Percentiles rank a stretch among this genome's conserved stretches.
Evolutionary conservation across 2,797 vertebrate species (phyloP).

Genomic region (Enoplosus armatus): DNA sequence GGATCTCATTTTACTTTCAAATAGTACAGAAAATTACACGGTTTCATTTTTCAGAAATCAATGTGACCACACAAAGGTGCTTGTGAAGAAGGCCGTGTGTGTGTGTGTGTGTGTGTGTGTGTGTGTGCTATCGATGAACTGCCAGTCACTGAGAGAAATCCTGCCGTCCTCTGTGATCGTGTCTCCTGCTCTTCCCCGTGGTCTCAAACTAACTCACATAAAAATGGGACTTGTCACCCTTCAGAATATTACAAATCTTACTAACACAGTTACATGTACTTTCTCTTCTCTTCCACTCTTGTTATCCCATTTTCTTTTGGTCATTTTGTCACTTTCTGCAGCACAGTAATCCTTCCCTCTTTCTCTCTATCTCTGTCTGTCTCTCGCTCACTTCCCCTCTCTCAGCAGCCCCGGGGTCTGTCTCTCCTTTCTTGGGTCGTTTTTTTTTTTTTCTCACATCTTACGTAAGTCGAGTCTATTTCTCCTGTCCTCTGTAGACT

Average conservation of each 20-base stretch:
- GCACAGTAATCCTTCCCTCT: constrained; percentile 57
- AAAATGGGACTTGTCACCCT: constrained; percentile 47
- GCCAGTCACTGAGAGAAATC: constrained; percentile 55
- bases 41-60: constrained; percentile 61
- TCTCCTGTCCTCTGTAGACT: constrained; percentile 78
- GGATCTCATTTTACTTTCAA: constrained; percentile 69
- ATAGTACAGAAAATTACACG: constrained; percentile 49
- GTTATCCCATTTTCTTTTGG: constrained; percentile 68
- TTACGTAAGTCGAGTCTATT: constrained; percentile 80
- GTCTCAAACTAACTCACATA: constrained; percentile 48
- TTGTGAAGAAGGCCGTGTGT: constrained; percentile 9
- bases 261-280: constrained; percentile 16
- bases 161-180: constrained; percentile 40
- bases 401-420: constrained; percentile 69
- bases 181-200: constrained; percentile 41
- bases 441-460: constrained; percentile 60
- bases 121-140: constrained; percentile 53
- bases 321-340: constrained; percentile 64
- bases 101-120: constrained; percentile 15
- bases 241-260: constrained; percentile 44
- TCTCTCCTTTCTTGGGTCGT: constrained; percentile 68
- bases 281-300: constrained; percentile 48
- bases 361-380: constrained; percentile 40
- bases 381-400: constrained; percentile 62
- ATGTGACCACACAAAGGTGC: constrained; percentile 27